Evolutionary conservation across 2,797 vertebrate species (phyloP), one percentile per base, ranked within the genome.

Genomic region (Gobio occitaniae): DNA sequence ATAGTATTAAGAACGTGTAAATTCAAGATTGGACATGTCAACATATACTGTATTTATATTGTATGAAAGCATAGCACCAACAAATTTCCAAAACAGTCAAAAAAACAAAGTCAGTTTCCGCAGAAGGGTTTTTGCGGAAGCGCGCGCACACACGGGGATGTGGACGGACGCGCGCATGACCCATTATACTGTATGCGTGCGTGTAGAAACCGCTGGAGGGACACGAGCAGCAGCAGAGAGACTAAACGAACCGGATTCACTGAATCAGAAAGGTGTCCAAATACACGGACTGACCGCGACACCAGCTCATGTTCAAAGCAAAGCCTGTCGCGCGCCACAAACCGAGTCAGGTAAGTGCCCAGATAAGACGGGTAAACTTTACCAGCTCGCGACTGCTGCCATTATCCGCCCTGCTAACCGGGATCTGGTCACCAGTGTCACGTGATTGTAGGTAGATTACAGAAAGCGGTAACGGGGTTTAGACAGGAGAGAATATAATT

Each of bases 31-130:
- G 11, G n/a, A 29, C 0, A 63, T 15, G 61, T 7, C 61, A 65
- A 65, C 61, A 65, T 65, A 7, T 59, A 65, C 2, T 96, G 68
- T 88, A 96, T 86, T 85, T 94, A 70, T 95, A 93, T 93, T 96
- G 93, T 36, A 63, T 63, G 89, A 47, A 54, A 19, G 19, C 19
- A 36, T 65, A 65, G 29, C 25, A 65, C 6, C 13, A 16, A n/a
- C 19, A 59, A 11, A 59, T 21, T 59, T 8, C 44, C 29, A 41
- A 56, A 25, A 56, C 19, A 54, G 38, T 9, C 10, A 17, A 44
- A 70, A 82, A 82, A 1, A 17, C 70, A 11, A 47, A 61, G 8
- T 10, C 6, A 59, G 6, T 59, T 59, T 41, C 0, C 13, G 61
- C 25, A 16, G 13, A 32, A 56, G 17, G 68, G 19, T 8, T 71